A percentile compares a stretch with the other conserved stretches of the same genome.
Conservation (phyloP, 2,797 vertebrate species). For the Chaunax sp. region DNA sequence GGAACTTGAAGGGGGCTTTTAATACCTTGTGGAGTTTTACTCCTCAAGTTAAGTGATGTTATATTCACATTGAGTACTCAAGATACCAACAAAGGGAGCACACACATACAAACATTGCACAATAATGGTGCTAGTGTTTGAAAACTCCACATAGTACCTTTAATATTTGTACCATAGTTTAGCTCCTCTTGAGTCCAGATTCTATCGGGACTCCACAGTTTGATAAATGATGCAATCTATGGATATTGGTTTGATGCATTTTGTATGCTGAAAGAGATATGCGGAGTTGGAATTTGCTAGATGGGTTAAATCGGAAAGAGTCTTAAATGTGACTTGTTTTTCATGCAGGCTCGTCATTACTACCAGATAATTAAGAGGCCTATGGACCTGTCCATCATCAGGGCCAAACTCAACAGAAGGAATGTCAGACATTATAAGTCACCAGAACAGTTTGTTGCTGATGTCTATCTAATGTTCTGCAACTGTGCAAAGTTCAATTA, state of each 20-base stretch:
- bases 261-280: conserved; percentile 13
- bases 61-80: too few relatives aligned
- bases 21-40: too few relatives aligned
- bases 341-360: conserved; percentile 93
- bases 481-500: conserved; percentile 99
- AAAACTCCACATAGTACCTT: not conserved
- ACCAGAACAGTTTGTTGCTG: conserved; percentile 90
- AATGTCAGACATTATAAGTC: conserved; percentile 87
- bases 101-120: not conserved
- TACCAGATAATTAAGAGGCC: conserved; percentile 99
- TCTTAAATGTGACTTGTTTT: conserved; percentile 28
- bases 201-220: too few relatives aligned
- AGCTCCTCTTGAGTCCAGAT: too few relatives aligned
- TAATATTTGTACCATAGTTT: conserved; percentile 2
- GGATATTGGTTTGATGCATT: conserved; percentile 16
- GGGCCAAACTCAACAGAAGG: conserved; percentile 89
- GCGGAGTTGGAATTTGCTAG: not conserved
- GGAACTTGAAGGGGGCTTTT: too few relatives aligned
- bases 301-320: not conserved
- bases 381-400: conserved; percentile 95
- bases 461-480: conserved; percentile 95
- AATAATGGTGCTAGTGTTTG: not conserved
- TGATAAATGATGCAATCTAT: conserved; percentile 20
- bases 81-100: not conserved
- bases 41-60: too few relatives aligned